phyloP scores from a whole-genome alignment of 2,888 invertebrate species.

The Amphiduros pacificus region DNA sequence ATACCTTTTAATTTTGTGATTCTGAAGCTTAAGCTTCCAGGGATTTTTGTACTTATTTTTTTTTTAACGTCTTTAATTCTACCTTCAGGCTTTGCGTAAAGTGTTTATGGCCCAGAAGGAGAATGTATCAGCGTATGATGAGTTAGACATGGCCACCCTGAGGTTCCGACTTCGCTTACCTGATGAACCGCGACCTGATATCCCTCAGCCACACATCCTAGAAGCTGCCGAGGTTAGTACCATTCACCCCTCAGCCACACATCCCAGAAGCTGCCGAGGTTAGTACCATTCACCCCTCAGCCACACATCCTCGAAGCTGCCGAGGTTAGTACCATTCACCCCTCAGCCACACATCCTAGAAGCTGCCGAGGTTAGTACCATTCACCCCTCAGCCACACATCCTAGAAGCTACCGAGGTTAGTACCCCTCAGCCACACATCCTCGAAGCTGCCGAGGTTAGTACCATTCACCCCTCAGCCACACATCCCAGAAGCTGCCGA shows the following conservation, averaged over 20 bases:
- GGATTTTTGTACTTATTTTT: too few relatives aligned
- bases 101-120: conserved; percentile 59
- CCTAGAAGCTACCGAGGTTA: conserved; percentile 24
- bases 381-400: conserved; percentile 42
- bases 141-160: conserved; percentile 73
- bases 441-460: conserved; percentile 22
- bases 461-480: too few relatives aligned
- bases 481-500: too few relatives aligned
- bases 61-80: too few relatives aligned
- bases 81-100: conserved; percentile 43
- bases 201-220: conserved; percentile 39
- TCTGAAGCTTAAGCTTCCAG: too few relatives aligned
- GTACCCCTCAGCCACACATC: conserved; percentile 38
- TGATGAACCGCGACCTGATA: conserved; percentile 58
- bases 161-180: conserved; percentile 63
- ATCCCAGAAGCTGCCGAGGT: too few relatives aligned
- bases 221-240: conserved; percentile 18
- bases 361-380: conserved; percentile 22
- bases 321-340: conserved; percentile 31
- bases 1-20: too few relatives aligned
- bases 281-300: conserved; percentile 38
- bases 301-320: conserved; percentile 34
- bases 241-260: too few relatives aligned
- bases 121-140: conserved; percentile 69
- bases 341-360: conserved; percentile 40